phyloP scores from a whole-genome alignment of 2,797 vertebrate species.

The Dallia pectoralis region DNA sequence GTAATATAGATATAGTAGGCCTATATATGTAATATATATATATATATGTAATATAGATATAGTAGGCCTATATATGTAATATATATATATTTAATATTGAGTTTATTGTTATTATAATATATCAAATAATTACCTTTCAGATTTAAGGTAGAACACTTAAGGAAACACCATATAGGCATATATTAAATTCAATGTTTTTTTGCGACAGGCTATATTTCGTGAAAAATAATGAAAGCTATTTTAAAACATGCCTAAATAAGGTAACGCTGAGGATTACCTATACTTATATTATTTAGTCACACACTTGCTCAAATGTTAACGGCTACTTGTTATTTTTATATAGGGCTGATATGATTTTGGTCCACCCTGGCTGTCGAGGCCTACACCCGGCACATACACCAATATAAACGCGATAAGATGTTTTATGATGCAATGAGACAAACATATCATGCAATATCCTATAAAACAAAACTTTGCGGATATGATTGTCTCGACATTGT shows the following conservation, averaged over 20 bases:
- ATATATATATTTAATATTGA: neutral
- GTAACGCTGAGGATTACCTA: neutral
- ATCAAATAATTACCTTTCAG: neutral
- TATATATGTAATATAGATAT: too few species aligned
- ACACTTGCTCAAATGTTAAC: neutral
- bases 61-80: too few species aligned
- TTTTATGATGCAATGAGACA: slow-evolving; percentile 10
- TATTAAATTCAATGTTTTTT: neutral
- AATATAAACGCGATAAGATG: neutral
- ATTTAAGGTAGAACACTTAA: neutral
- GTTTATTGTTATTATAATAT: neutral
- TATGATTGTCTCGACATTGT: neutral
- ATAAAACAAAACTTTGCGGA: neutral
- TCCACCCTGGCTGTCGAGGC: neutral
- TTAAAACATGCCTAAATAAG: neutral
- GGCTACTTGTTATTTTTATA: neutral
- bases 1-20: too few species aligned
- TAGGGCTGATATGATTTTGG: neutral
- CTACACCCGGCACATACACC: neutral
- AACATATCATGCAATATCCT: slow-evolving; percentile 16
- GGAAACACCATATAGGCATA: neutral
- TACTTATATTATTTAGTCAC: neutral
- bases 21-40: too few species aligned
- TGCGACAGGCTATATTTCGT: neutral
- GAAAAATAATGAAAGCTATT: neutral